These are phyloP conservation scores for Hirtodrosophila cameraria DNA, from an alignment of 2,888 invertebrate genomes.

Conservation along the genomic window DNA sequence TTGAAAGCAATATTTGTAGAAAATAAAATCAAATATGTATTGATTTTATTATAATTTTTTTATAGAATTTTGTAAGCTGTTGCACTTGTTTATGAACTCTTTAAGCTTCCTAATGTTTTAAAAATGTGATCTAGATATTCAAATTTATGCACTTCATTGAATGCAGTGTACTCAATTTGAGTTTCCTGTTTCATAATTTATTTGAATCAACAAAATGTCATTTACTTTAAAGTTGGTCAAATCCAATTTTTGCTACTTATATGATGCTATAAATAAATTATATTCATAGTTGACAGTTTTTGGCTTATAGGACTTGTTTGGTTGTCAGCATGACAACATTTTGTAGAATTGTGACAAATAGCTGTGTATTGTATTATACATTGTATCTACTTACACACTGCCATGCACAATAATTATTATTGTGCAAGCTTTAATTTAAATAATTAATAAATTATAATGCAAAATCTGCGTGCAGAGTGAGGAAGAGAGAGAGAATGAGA, in stretches of 20 bases:
- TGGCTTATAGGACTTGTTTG: conserved; percentile 1
- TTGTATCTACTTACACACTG: conserved; percentile 32
- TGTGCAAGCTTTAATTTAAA: conserved; percentile 67
- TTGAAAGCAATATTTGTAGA: too few relatives aligned
- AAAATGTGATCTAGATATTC: too few relatives aligned
- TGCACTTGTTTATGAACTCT: too few relatives aligned
- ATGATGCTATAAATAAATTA: conserved; percentile 29
- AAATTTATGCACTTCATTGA: too few relatives aligned
- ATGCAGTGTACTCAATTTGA: too few relatives aligned
- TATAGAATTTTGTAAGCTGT: too few relatives aligned
- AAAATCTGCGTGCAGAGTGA: conserved; percentile 15
- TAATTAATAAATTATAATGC: conserved; percentile 77
- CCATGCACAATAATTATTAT: conserved; percentile 53
- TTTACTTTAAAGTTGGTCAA: neutral
- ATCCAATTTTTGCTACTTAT: conserved; percentile 5
- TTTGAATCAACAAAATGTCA: too few relatives aligned
- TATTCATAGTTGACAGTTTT: conserved; percentile 22
- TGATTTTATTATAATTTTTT: too few relatives aligned
- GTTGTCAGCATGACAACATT: conserved; percentile 15
- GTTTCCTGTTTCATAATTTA: too few relatives aligned
- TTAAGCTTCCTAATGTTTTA: too few relatives aligned
- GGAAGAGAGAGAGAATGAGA: neutral
- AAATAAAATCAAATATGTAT: too few relatives aligned
- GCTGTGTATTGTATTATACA: conserved; percentile 19
- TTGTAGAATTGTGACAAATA: conserved; percentile 28